Percentiles rank a stretch among this genome's conserved stretches.
Evolutionary conservation across 2,797 vertebrate species (phyloP).

Genomic region (Lemur catta): DNA sequence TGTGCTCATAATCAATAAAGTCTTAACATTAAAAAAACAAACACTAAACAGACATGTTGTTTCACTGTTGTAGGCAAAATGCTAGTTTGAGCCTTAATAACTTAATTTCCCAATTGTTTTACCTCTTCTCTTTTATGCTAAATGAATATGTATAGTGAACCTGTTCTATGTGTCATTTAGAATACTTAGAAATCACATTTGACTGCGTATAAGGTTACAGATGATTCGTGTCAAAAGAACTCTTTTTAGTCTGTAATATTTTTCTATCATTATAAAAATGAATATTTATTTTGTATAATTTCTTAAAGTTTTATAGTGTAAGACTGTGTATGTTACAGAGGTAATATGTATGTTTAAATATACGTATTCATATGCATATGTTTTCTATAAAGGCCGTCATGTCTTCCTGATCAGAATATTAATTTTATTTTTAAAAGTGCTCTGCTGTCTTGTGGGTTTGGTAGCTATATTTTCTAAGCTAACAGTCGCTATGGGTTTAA

Average conservation of each 20-base stretch:
- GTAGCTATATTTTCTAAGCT: not conserved
- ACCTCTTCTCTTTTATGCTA: not conserved
- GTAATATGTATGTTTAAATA: not conserved
- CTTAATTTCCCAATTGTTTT: not conserved
- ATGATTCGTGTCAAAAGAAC: not conserved
- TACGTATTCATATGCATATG: not conserved
- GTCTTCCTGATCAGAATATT: not conserved
- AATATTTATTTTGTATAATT: not conserved
- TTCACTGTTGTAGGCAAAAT: not conserved
- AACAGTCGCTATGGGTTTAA: not conserved
- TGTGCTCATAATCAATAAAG: not conserved
- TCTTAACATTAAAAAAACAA: not conserved
- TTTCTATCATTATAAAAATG: constrained; percentile 12
- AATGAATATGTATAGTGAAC: not conserved
- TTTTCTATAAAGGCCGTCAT: not conserved
- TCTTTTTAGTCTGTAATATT: not conserved
- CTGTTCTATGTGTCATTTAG: not conserved
- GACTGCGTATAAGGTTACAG: not conserved
- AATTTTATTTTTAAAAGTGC: constrained; percentile 39
- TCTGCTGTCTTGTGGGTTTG: not conserved
- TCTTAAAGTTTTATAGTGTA: not conserved
- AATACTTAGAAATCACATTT: not conserved
- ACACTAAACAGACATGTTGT: not conserved
- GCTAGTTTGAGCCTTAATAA: not conserved
- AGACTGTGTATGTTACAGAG: not conserved